Evolutionary conservation across 2,888 invertebrate genomes (phyloP).

Genomic region (Trimorus sp.): DNA sequence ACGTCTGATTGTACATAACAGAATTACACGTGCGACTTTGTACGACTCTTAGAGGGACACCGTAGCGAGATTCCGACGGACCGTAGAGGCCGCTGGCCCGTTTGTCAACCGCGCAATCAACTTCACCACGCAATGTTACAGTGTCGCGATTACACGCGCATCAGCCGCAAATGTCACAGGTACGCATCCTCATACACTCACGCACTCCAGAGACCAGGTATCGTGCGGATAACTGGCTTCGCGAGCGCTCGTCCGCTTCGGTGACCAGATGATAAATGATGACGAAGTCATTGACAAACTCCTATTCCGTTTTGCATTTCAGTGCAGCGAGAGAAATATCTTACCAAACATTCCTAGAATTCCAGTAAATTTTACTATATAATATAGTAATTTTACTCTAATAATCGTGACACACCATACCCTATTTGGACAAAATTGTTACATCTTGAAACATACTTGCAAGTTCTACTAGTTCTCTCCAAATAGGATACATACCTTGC

Average conservation of each 20-base stretch:
- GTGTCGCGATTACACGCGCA: conserved; percentile 71
- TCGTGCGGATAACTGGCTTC: conserved; percentile 26
- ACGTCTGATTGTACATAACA: conserved; percentile 12
- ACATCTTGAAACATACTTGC: too few relatives aligned
- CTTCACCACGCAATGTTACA: conserved; percentile 66
- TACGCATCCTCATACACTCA: conserved; percentile 64
- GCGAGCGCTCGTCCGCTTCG: conserved; percentile 24
- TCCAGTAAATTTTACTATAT: too few relatives aligned
- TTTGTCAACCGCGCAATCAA: conserved; percentile 67
- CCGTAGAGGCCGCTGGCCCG: conserved; percentile 25
- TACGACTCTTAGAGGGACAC: too few relatives aligned
- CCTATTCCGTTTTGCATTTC: background rate
- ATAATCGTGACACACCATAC: too few relatives aligned
- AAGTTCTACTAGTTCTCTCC: too few relatives aligned
- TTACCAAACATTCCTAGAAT: too few relatives aligned
- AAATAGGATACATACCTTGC: too few relatives aligned
- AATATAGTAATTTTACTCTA: too few relatives aligned
- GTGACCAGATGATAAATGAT: conserved; percentile 25
- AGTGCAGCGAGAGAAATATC: too few relatives aligned
- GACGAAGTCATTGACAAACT: conserved; percentile 38
- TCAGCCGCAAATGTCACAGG: conserved; percentile 72
- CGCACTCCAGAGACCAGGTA: conserved; percentile 37
- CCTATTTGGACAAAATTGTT: too few relatives aligned
- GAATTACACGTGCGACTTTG: conserved; percentile 10
- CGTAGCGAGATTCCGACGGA: too few relatives aligned